Percentiles rank a stretch among this genome's conserved stretches.
Conservation (phyloP, 2,888 invertebrate species). For the Apamea epomidion region DNA sequence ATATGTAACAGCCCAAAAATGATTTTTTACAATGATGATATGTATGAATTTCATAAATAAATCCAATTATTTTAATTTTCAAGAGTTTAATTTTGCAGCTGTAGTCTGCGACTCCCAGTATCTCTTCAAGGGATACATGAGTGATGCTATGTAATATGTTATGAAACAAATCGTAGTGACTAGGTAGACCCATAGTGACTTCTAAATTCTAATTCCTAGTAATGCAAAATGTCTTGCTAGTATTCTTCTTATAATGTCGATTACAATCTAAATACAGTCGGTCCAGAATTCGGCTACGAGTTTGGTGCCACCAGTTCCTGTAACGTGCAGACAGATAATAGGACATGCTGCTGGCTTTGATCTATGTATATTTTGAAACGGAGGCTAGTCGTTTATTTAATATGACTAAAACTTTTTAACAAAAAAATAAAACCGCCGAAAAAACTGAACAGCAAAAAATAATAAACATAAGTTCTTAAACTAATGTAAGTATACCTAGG, state of each 20-base stretch:
- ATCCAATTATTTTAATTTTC: slow-evolving; percentile 40
- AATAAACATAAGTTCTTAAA: too few relatives aligned
- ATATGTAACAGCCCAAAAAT: slow-evolving; percentile 23
- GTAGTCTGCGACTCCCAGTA: neutral
- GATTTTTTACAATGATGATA: slow-evolving; percentile 10
- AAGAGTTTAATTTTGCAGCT: slow-evolving; percentile 25
- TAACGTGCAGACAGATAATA: neutral
- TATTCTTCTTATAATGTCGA: neutral
- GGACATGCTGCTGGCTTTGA: neutral
- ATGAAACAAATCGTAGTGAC: neutral
- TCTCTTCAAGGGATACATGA: neutral
- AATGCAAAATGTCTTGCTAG: neutral
- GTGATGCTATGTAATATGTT: neutral
- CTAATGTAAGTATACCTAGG: too few relatives aligned
- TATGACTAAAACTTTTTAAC: too few relatives aligned
- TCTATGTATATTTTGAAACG: neutral
- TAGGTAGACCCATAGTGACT: neutral
- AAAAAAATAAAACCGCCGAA: too few relatives aligned
- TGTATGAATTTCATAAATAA: slow-evolving; percentile 57
- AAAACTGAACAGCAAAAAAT: too few relatives aligned
- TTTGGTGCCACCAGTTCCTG: neutral
- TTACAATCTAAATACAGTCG: neutral
- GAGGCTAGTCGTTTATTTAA: neutral
- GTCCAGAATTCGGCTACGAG: neutral
- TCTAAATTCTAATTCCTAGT: too few relatives aligned